Conservation (phyloP, 2,888 invertebrate genomes). For the Prosopocoilus inquinatus region DNA sequence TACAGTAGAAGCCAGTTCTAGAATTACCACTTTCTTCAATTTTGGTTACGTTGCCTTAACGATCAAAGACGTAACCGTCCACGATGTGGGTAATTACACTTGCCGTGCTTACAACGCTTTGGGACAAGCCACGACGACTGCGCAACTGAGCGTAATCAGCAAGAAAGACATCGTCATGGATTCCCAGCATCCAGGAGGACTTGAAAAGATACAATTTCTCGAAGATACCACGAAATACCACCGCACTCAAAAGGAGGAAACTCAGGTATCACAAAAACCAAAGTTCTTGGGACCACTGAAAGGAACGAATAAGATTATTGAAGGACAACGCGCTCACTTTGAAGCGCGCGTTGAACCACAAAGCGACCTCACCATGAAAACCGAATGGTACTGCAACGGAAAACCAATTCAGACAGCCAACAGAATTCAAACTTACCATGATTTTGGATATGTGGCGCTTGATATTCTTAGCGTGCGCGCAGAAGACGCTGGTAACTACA, state of each 20-base stretch:
- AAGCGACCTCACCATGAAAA: conserved; percentile 86
- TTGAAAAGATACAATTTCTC: conserved; percentile 86
- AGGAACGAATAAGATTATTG: conserved; percentile 89
- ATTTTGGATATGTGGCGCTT: conserved; percentile 95
- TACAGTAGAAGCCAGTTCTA: conserved; percentile 87
- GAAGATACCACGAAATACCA: conserved; percentile 79
- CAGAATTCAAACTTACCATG: conserved; percentile 91
- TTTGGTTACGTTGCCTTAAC: conserved; percentile 94
- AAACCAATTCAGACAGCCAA: conserved; percentile 84
- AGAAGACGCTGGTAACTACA: conserved; percentile 91
- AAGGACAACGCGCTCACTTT: conserved; percentile 92
- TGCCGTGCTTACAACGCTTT: conserved; percentile 84
- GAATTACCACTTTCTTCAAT: conserved; percentile 90
- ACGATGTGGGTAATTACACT: conserved; percentile 87
- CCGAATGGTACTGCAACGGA: conserved; percentile 98
- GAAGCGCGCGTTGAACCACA: conserved; percentile 94
- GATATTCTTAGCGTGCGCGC: conserved; percentile 90
- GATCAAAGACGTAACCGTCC: conserved; percentile 84
- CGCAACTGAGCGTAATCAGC: conserved; percentile 79
- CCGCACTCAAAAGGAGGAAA: conserved; percentile 66
- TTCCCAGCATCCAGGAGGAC: conserved; percentile 87
- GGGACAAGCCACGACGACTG: conserved; percentile 81
- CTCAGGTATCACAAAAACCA: conserved; percentile 75
- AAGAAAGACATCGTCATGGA: conserved; percentile 85
- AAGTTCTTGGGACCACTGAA: conserved; percentile 86